Evolutionary conservation across 2,888 invertebrate genomes (phyloP), one percentile per base, ranked within the genome.

Genomic region (Leptothorax acervorum): DNA sequence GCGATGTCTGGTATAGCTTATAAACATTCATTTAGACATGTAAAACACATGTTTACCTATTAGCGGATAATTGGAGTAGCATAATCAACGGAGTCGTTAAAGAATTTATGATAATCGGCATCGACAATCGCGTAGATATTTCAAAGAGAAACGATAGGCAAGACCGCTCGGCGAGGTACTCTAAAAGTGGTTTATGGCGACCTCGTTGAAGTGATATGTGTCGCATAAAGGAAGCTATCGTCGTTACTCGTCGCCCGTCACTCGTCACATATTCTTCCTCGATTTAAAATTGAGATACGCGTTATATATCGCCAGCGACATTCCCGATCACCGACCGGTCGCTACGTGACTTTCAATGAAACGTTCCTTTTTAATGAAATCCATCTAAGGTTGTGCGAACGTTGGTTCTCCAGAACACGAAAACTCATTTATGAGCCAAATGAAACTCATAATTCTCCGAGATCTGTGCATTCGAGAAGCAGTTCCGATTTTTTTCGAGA

Each of bases 281-380:
- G 42, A 60, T 79, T 71, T 57, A 60, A 79, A 63, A 79, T 79
- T 35, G 71, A 79, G 23, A 70, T 71, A 35, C 35, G 39, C 48
- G 42, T 48, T 9, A 9, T 31, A n/a, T 31, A 51, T 68, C 11
- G 71, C 18, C 68, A 9, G n/a, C 18, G 15, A 57, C 45, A 48
- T 60, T 71, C 57, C 18, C 18, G 4, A 70, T 57, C 35, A 48
- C 3, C 70, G 23, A 23, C 23, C 23, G 35, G 18, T 48, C 35
- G 6, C 55, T 70, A 57, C n/a, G 68, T 9, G 71, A 79, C 60
- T 79, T 55, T 48, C 48, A 70, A 70, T 57, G 35, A 79, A 57
- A 4, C 45, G 18, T 60, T 68, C 11, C 57, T 23, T 31, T 79
- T 79, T 57, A 28, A 70, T 57, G 42, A 70, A 48, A 79, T 35